Evolutionary conservation across 2,888 invertebrate genomes (phyloP), one percentile per base, ranked within the genome.

Genomic region (Odontocolon sp.): DNA sequence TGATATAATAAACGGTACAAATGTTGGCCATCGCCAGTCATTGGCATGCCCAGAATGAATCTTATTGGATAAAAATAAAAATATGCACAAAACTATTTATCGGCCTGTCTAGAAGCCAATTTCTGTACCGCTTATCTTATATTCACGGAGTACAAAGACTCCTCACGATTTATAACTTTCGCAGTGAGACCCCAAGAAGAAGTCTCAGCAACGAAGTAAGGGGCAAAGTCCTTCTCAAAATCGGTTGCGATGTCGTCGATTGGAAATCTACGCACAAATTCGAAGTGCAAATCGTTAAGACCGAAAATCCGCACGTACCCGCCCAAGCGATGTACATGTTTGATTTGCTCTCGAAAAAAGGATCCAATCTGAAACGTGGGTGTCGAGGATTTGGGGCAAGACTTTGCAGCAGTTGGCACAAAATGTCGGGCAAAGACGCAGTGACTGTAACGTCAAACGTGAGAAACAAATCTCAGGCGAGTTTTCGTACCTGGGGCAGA

Each of bases 401-500:
- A 26, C 61, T 90, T 1, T 84, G 84, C 61, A 52, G 75, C 5
- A 36, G 61, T 2, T 89, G 89, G 89, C 21, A 73, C 2, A 76
- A 77, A 2, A 63, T 50, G 2, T 70, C 72, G n/a, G 80, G 72
- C 21, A 63, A 77, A 5, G 38, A 80, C 5, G 82, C 83, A 2
- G 23, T 82, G 1, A 68, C 77, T 21, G 82, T 82, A 50, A 84
- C 85, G 1, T 80, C 81, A 26, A 83, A 87, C 23, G 84, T 87
- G 0, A 80, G 69, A 6, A 81, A 79, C 3, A 79, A 81, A 14
- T 84, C 82, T 3, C 88, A 93, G 90, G 91, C 91, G 72, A 81
- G 86, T 8, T 90, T 92, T 18, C 88, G 90, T 28, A 92, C 92
- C 5, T 93, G 94, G 64, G 98, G 98, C 9, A 93, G 95, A 56